A percentile compares a stretch with the other conserved stretches of the same genome.
Evolutionary conservation across 2,888 invertebrate species (phyloP).

Genomic region (Trachelus iudaicus): DNA sequence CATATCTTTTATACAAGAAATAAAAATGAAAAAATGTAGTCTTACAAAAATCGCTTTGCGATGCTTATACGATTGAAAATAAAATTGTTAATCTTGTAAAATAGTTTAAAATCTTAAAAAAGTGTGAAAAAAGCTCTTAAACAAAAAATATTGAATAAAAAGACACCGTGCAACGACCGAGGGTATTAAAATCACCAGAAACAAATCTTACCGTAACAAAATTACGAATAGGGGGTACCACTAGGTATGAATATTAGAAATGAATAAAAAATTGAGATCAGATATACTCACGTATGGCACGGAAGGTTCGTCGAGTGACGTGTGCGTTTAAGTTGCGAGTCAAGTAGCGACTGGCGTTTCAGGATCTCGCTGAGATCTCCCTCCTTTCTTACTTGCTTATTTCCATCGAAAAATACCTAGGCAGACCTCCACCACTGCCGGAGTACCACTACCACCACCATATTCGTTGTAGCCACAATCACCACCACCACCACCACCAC

Average conservation of each 20-base stretch:
- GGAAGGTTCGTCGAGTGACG: constrained; percentile 27
- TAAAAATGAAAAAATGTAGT: not conserved
- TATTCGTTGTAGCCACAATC: not conserved
- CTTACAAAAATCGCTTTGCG: not conserved
- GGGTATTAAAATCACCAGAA: not conserved
- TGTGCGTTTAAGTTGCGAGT: constrained; percentile 60
- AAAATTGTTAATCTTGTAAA: not conserved
- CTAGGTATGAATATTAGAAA: not conserved
- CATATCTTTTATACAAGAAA: not conserved
- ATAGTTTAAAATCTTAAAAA: not conserved
- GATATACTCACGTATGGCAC: not conserved
- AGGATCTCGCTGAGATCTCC: constrained; percentile 37
- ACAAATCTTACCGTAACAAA: not conserved
- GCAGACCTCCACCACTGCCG: constrained; percentile 9
- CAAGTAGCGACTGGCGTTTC: constrained; percentile 59
- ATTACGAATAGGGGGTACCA: not conserved
- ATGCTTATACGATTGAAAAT: not conserved
- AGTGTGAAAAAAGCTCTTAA: not conserved
- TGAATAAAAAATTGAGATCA: not conserved
- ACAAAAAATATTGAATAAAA: not conserved
- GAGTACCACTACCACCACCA: constrained; percentile 15
- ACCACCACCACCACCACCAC: not conserved
- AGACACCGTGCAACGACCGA: not conserved
- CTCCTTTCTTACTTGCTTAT: constrained; percentile 30
- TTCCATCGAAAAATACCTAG: constrained; percentile 15